Evolutionary conservation across 2,888 invertebrate genomes (phyloP), one percentile per base, ranked within the genome.

Genomic region (Protonemura montana): DNA sequence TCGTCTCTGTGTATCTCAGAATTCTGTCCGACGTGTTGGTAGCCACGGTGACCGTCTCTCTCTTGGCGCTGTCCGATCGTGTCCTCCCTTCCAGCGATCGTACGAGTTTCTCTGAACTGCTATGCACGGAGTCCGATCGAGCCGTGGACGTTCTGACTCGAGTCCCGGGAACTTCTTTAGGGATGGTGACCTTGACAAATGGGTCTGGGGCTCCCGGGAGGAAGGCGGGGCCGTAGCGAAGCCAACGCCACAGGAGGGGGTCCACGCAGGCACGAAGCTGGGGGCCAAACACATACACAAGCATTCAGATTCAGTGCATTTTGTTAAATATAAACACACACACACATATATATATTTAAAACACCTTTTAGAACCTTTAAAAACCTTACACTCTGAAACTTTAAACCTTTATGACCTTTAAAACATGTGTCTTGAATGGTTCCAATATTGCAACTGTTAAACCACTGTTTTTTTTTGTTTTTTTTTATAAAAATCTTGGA

Each of bases 191-290:
- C 29, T 29, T 42, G 27, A 7, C 59, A 25, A 3, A 27, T n/a
- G 78, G 25, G 25, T 59, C 25, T 77, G 83, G 0, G 76, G 83
- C 0, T 28, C 26, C 27, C 26, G 13, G 29, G 0, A 42, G 21
- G 28, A 76, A 10, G 16, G 29, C 6, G 21, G 84, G 84, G 16
- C 76, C 91, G 90, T 95, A 95, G 0, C 93, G 91, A n/a, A 95
- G 90, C 94, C 94, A 95, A 77, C 93, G 92, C 85, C 94, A 92
- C 16, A 95, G 90, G n/a, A 95, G 90, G 0, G 95, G 95, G 90
- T 95, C 95, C 0, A 95, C 89, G 42, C 93, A 93, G n/a, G 85
- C 87, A 3, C 85, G 84, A 0, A 87, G 85, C 87, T 87, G 42
- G 30, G 41, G 21, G n/a, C n/a, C n/a, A n/a, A n/a, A n/a, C n/a